Base-by-base conservation (phyloP, 2,888 invertebrate genomes). In the Agrochola litura region DNA sequence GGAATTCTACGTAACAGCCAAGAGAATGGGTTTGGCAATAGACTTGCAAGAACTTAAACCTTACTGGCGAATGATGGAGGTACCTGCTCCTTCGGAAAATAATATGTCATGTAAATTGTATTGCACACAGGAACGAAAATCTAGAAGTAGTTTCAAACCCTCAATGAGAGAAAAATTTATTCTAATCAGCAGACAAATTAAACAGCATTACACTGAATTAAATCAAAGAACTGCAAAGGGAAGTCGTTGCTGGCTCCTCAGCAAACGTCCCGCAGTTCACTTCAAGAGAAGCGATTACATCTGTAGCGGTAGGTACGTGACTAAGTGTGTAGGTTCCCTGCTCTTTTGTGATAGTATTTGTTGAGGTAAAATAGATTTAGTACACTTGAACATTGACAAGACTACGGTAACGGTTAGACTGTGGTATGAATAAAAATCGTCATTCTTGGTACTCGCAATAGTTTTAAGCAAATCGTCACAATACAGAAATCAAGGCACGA, bases 281-380 rank as follows among this genome's bases (percentile, higher is more conserved):
- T 61, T 41, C n/a, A 43, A 66, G 73, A 25, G 22, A 63, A 4
- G 67, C 52, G 67, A 81, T 81, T 81, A 58, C 56, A 64, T 79
- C 49, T 69, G 60, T 49, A 25, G 41, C 46, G 3, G 54, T 43
- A 82, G 3, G 54, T 43, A 82, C 82, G 69, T 82, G 80, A 66
- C 61, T 56, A 43, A 70, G 49, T 56, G 56, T 25, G 41, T 1
- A 25, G 67, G 49, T 19, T n/a, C 12, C 8, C 43, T 58, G 22
- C 14, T 64, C 52, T 60, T 68, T 82, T 68, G 52, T 68, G 19
- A 60, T 5, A 52, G 9, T 49, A 25, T 74, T 81, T 81, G 22
- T 30, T 16, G 19, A 79, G n/a, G 54, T 74, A 63, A 37, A 67
- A 74, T 56, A 54, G 10, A 61, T 73, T 63, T 16, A 6, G 9